Base-by-base conservation (phyloP, 2,113 vertebrate genomes). In the Nibea coibor region DNA sequence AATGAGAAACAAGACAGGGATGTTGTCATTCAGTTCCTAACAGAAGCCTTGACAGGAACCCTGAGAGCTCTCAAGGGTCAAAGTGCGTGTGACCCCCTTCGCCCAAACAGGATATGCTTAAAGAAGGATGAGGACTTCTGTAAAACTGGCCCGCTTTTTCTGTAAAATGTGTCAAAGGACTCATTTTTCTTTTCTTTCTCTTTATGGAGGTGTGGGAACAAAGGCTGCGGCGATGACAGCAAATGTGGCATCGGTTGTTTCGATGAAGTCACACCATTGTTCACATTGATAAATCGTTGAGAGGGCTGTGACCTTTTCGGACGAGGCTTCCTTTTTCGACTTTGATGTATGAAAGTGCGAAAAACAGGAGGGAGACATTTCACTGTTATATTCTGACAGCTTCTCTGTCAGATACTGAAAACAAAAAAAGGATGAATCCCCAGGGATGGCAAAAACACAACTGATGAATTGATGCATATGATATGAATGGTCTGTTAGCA, bases 231-330 rank as follows among this genome's bases (percentile, higher is more conserved):
- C 12, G 92, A 89, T 89, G 92, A 93, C 84, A 89, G 88, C 86
- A 1, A 69, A 72, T 28, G 88, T 79, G 88, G 75, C 88, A 80
- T 82, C 67, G 47, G 76, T 26, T 57, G 75, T 70, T 80, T 75
- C 26, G 31, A 76, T 86, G 82, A 84, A 91, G 90, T 94, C 92
- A 86, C 90, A 64, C 92, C 89, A 95, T 94, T 95, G 94, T 95
- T 94, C 92, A 83, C 75, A 51, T 80, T 89, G 90, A 81, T 80
- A 87, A 84, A 93, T 92, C 84, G 72, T 70, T 86, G 47, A 45
- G 88, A 85, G 88, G 87, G 69, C 31, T 66, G 58, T 88, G 87
- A 87, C 90, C 89, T 72, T 80, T 71, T 70, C 26, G 35, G 90
- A 85, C 79, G 28, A 20, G 22, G 80, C 82, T 91, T 92, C 88